Evolutionary conservation across 1,140 invertebrate species (phyloP), one percentile per base, ranked within the genome.

Genomic region (Cecropterus lyciades): DNA sequence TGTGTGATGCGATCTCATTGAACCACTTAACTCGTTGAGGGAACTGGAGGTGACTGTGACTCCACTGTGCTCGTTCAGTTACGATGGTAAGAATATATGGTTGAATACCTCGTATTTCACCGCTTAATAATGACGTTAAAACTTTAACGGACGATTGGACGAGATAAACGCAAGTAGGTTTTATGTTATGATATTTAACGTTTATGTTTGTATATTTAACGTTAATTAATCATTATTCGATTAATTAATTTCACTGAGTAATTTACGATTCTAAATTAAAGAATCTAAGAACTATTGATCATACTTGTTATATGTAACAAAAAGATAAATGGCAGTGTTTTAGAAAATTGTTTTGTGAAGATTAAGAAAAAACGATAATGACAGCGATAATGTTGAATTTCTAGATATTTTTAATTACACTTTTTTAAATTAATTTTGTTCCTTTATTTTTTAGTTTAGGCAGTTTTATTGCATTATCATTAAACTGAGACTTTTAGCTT

Each of bases 11-110:
- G 72, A 73, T 77, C 68, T 85, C 70, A 84, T 87, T 87, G 79
- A 76, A 76, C 80, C 85, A 84, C 79, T 86, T 89, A 82, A 78
- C 73, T 80, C 70, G 81, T 87, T 86, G 75, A 80, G 71, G 70
- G 75, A 65, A 57, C 55, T 24, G 24, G 46, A 69, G 70, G 64
- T 60, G 70, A 74, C 67, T 72, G 83, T 70, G 75, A 75, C 64
- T 60, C 69, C 51, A 37, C 46, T 64, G 49, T 45, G 27, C 62
- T 56, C 56, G 49, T 56, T 60, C 65, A 68, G 51, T 67, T 77
- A 79, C 67, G 56, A 84, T 85, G 82, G 82, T 82, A 57, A 78
- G 71, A 67, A 67, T 76, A 72, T 33, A 45, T 59, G 53, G 7
- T 65, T 62, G 46, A 43, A n/a, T 64, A 15, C 33, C 48, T 11